Evolutionary conservation across 2,888 invertebrate species (phyloP).

Genomic region (Ichneumoninae sp.): DNA sequence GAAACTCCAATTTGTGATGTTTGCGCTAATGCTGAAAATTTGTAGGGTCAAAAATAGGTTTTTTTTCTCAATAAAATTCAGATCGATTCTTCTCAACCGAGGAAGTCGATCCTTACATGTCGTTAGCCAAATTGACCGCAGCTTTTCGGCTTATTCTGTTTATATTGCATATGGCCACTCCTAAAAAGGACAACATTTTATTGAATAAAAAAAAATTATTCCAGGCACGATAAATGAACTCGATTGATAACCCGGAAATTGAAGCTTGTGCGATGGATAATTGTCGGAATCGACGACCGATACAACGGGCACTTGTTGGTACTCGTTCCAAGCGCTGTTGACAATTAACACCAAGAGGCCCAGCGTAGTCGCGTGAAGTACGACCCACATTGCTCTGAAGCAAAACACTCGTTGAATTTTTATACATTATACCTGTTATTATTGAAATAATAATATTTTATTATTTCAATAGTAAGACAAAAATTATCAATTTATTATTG

Average conservation of each 20-base stretch:
- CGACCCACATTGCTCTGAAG: conserved; percentile 71
- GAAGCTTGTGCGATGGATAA: conserved; percentile 65
- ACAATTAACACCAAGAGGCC: conserved; percentile 53
- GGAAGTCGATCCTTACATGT: conserved; percentile 61
- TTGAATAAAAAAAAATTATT: too few species aligned
- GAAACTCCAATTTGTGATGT: conserved; percentile 62
- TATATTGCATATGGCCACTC: conserved; percentile 68
- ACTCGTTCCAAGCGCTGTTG: conserved; percentile 57
- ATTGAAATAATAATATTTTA: too few species aligned
- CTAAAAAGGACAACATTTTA: conserved; percentile 39
- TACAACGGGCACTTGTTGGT: conserved; percentile 59
- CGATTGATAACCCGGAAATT: conserved; percentile 71
- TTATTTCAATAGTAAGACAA: too few species aligned
- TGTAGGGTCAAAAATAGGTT: conserved; percentile 1
- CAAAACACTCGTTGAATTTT: too few species aligned
- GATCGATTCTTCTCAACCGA: background rate
- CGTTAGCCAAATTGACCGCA: conserved; percentile 57
- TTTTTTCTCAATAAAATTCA: background rate
- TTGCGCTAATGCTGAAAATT: conserved; percentile 60
- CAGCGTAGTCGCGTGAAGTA: conserved; percentile 64
- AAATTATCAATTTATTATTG: too few species aligned
- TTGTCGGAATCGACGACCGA: conserved; percentile 65
- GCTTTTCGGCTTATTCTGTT: conserved; percentile 69
- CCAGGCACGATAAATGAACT: too few species aligned
- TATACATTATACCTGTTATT: too few species aligned